These are phyloP conservation scores for Lasioglossum marginatum DNA, from an alignment of 2,888 invertebrate species.

Conservation along the genomic window DNA sequence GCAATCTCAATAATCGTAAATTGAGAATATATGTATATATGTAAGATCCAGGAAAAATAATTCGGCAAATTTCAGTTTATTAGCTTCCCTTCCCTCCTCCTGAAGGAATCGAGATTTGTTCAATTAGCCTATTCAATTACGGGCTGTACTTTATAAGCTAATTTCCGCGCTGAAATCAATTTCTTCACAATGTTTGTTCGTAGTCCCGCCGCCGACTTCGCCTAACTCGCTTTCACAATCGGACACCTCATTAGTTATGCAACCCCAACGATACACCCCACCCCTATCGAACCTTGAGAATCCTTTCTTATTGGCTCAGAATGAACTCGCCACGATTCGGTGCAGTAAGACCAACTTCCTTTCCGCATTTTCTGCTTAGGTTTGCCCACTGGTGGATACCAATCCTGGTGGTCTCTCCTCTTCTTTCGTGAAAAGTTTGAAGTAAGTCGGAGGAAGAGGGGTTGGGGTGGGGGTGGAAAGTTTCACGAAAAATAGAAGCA, in stretches of 20 bases:
- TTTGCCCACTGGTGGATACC: conserved; percentile 51
- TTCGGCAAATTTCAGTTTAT: neutral
- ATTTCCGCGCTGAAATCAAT: conserved; percentile 24
- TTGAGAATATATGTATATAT: too few species aligned
- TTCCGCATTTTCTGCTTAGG: conserved; percentile 73
- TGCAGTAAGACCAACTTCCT: conserved; percentile 49
- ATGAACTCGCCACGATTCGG: conserved; percentile 60
- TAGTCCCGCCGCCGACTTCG: neutral
- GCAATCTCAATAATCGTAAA: too few species aligned
- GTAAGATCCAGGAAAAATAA: neutral
- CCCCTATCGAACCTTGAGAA: conserved; percentile 28
- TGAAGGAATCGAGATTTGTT: neutral
- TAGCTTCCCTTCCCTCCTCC: neutral
- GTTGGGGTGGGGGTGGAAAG: conserved; percentile 18
- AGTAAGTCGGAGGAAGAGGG: conserved; percentile 20
- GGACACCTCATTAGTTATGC: conserved; percentile 40
- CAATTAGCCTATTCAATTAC: neutral
- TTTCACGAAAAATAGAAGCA: conserved; percentile 52
- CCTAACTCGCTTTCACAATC: neutral
- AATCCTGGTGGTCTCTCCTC: conserved; percentile 21
- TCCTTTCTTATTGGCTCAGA: conserved; percentile 64
- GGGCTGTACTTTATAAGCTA: neutral
- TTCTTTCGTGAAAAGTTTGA: conserved; percentile 43
- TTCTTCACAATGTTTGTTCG: conserved; percentile 57
- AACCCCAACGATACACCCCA: conserved; percentile 27